Base-by-base conservation (phyloP, 2,113 vertebrate genomes). In the Ptyas mucosa region DNA sequence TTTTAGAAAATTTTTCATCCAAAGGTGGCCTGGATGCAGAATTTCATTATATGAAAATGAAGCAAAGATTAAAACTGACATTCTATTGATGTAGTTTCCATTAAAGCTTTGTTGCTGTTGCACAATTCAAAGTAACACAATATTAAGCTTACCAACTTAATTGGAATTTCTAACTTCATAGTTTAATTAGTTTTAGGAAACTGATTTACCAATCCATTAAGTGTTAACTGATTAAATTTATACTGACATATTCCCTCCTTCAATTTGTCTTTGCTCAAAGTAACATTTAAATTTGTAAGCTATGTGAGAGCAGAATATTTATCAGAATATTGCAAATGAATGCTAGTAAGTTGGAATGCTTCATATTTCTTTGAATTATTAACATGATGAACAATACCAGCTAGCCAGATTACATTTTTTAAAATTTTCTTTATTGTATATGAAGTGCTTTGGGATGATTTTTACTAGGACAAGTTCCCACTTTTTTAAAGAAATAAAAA, bases 31-130 rank as follows among this genome's bases (percentile, higher is more conserved):
- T 95, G 94, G 94, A 95, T 96, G 69, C 95, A 95, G 61, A 92
- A 87, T 94, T 96, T 96, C 90, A 94, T 97, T 97, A 91, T 53
- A 94, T 91, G 91, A 92, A 96, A 97, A 96, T 93, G 95, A 93
- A 93, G 96, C 0, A 43, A 91, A 91, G 96, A 94, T 97, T 96
- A 96, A 97, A 97, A 93, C 69, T 94, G 90, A 88, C 95, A 94
- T 34, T 94, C 55, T 95, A 90, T 57, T 92, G 69, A 93, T 93
- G 21, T 49, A 95, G 9, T 93, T 95, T 95, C 93, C 94, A 94
- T 97, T 97, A 96, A 94, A 97, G 90, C 89, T 95, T 93, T 95
- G 94, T 92, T 92, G 64, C 89, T 96, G 89, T 92, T 94, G 89
- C 91, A 94, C 94, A 94, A 90, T 95, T 96, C 95, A 91, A 97